Evolutionary conservation across 23 tunicate species (phyloP).

Genomic region (Diplosoma virens): DNA sequence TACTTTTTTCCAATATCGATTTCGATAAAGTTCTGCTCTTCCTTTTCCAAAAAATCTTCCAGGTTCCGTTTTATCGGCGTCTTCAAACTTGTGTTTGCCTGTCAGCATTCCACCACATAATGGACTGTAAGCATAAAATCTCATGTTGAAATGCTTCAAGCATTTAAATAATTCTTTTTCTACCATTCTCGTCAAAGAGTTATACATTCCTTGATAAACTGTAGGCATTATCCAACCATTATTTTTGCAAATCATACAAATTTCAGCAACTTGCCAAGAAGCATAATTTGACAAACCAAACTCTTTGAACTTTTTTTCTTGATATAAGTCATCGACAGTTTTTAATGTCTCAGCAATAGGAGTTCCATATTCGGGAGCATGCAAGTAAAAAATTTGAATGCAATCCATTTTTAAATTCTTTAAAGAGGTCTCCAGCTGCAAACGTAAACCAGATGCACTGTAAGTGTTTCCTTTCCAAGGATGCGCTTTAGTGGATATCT

Average conservation of each 20-base stretch:
- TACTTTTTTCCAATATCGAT: conserved; percentile 69
- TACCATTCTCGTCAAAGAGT: conserved; percentile 69
- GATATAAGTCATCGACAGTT: conserved; percentile 53
- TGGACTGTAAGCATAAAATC: conserved; percentile 88
- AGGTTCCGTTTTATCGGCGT: conserved; percentile 54
- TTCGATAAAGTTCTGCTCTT: conserved; percentile 50
- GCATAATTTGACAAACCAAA: conserved; percentile 92
- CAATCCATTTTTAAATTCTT: conserved; percentile 37
- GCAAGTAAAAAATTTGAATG: conserved; percentile 74
- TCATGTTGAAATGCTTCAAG: conserved; percentile 55
- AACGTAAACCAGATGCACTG: conserved; percentile 46
- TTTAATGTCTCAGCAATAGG: conserved; percentile 74
- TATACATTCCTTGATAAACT: conserved; percentile 97
- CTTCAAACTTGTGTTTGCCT: conserved; percentile 90
- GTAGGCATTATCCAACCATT: conserved; percentile 79
- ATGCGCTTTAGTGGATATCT: conserved; percentile 84
- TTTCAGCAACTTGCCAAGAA: conserved; percentile 89
- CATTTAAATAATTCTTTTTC: conserved; percentile 89
- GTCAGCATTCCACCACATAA: conserved; percentile 88
- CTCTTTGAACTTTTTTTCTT: conserved; percentile 85
- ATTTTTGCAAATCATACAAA: conserved; percentile 64
- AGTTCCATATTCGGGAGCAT: conserved; percentile 90
- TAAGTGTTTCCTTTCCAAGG: conserved; percentile 66
- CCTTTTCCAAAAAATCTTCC: conserved; percentile 82
- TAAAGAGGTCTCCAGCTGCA: conserved; percentile 72